Evolutionary conservation across 2,797 vertebrate genomes (phyloP).

Genomic region (Decapterus maruadsi): DNA sequence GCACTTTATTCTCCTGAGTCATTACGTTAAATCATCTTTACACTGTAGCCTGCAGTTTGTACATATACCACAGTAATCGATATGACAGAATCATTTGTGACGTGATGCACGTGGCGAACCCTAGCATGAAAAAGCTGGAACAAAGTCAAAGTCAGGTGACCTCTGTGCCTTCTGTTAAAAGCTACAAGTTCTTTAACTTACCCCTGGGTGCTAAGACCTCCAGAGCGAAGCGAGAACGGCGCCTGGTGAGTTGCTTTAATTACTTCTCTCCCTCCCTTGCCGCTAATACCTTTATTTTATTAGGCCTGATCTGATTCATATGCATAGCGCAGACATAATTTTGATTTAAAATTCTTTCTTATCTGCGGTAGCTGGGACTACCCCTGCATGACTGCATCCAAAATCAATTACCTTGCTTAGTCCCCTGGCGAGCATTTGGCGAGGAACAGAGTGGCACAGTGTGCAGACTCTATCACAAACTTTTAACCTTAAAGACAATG

Average conservation of each 20-base stretch:
- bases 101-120: conserved; percentile 22
- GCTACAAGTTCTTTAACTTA: conserved; percentile 61
- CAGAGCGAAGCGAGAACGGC: conserved; percentile 62
- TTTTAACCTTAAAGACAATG: conserved; percentile 73
- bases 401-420: conserved; percentile 83
- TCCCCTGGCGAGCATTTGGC: conserved; percentile 72
- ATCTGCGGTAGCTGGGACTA: conserved; percentile 64
- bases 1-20: background rate
- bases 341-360: conserved; percentile 78
- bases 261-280: conserved; percentile 74
- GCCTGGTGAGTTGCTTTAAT: conserved; percentile 81
- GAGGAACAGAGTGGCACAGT: conserved; percentile 50
- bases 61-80: conserved; percentile 6
- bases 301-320: conserved; percentile 82
- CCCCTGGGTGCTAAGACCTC: conserved; percentile 69
- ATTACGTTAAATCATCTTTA: background rate
- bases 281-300: conserved; percentile 83
- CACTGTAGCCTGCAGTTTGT: background rate
- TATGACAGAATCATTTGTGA: conserved; percentile 8
- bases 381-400: conserved; percentile 80
- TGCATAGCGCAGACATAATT: conserved; percentile 78
- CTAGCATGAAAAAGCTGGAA: conserved; percentile 46
- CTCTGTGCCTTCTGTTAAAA: conserved; percentile 68
- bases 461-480: conserved; percentile 57
- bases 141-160: conserved; percentile 62